Evolutionary conservation across 2,797 vertebrate species (phyloP), one percentile per base, ranked within the genome.

Genomic region (Intellagama lesueurii): DNA sequence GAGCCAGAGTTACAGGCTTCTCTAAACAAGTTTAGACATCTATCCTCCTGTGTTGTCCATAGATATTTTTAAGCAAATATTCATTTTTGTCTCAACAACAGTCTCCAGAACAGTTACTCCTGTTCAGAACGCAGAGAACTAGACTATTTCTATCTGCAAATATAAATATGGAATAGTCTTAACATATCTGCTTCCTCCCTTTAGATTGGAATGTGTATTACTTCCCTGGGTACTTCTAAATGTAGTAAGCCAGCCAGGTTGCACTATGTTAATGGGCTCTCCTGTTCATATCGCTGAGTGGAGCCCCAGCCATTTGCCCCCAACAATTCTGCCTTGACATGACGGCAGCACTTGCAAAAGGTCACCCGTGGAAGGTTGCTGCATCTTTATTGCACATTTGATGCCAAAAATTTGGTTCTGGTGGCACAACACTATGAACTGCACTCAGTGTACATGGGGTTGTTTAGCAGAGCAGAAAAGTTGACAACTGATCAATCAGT

Each of bases 311-410:
- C 12, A 30, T 79, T 52, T n/a, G 40, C 44, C 78, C 16, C 44
- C 22, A n/a, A 78, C 16, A 52, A 30, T 19, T 28, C 3, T 32
- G 78, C 28, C 78, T 52, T 52, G 14, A 79, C 52, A 52, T 52
- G 8, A 52, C n/a, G 28, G 30, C 30, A n/a, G 6, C 26, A 80
- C 28, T 80, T 11, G 30, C 90, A 87, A 95, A 12, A 89, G 12
- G 28, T 12, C 19, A 5, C 40, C 75, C 35, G 73, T 77, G 68
- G 81, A 3, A 8, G 47, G 35, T 82, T 40, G 17, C 11, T 5
- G 0, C 0, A 7, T 56, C 7, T 49, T 5, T 0, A 85, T 60
- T 26, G 70, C 35, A 47, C 17, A 17, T 75, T 26, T 90, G 60
- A 22, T 30, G 47, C 4, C 19, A 2, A 0, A 40, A 7, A 81